phyloP scores from a whole-genome alignment of 1,140 invertebrate species.

The Drosophila parvula region DNA sequence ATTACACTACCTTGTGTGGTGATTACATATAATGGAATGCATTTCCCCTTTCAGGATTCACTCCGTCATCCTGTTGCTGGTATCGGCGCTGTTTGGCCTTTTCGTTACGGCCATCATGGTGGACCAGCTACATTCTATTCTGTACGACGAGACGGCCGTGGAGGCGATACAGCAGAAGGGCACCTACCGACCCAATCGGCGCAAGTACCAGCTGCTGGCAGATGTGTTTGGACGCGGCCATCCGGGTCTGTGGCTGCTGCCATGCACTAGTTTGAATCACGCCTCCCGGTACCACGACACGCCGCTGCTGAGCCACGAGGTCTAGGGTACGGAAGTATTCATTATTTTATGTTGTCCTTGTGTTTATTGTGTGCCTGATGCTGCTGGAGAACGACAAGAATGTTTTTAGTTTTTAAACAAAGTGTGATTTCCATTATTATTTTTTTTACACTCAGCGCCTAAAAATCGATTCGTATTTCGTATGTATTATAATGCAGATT shows the following conservation, averaged over 20 bases:
- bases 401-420: constrained; percentile 53
- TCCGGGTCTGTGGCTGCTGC: constrained; percentile 87
- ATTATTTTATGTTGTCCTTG: constrained; percentile 46
- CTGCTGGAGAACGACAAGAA: constrained; percentile 4
- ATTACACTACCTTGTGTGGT: background rate
- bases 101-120: constrained; percentile 95
- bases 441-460: constrained; percentile 14
- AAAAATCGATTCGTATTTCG: constrained; percentile 30
- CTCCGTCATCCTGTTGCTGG: constrained; percentile 92
- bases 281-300: constrained; percentile 85
- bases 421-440: constrained; percentile 40
- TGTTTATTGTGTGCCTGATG: constrained; percentile 37
- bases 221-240: constrained; percentile 93
- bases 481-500: constrained; percentile 66
- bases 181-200: constrained; percentile 87
- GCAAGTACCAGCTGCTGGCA: constrained; percentile 88
- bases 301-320: constrained; percentile 86
- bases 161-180: constrained; percentile 91
- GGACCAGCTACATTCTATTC: constrained; percentile 94
- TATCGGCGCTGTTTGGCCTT: constrained; percentile 93
- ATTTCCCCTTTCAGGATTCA: constrained; percentile 87
- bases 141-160: constrained; percentile 89
- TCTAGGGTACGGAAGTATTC: constrained; percentile 81
- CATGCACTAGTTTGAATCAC: constrained; percentile 86
- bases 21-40: background rate